Conservation (phyloP, 2,888 invertebrate genomes). For the Amiota mariae region DNA sequence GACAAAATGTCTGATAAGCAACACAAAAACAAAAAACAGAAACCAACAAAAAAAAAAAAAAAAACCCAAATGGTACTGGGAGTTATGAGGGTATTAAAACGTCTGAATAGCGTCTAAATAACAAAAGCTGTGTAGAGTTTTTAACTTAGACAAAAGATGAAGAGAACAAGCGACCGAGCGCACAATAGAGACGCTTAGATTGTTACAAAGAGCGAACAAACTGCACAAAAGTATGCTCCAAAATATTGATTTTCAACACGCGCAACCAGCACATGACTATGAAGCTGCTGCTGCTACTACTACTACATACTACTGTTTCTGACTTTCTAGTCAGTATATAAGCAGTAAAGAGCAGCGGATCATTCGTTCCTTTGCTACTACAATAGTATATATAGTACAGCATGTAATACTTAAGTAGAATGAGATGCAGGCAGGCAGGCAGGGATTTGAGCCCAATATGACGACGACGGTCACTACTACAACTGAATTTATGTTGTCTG, state of each 20-base stretch:
- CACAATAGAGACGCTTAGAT: neutral
- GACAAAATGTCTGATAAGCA: too few relatives aligned
- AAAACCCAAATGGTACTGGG: neutral
- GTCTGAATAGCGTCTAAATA: slow-evolving; percentile 12
- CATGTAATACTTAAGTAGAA: too few relatives aligned
- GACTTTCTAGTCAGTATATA: neutral
- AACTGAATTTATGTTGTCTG: slow-evolving; percentile 47
- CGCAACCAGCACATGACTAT: neutral
- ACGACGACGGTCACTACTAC: slow-evolving; percentile 2
- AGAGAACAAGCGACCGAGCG: neutral
- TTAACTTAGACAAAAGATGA: neutral
- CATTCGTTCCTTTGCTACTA: too few relatives aligned
- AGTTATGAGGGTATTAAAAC: neutral
- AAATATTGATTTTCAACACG: slow-evolving; percentile 43
- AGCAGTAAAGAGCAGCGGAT: neutral
- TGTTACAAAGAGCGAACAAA: neutral
- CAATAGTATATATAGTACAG: too few relatives aligned
- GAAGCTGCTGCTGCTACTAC: neutral
- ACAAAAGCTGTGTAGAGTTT: slow-evolving; percentile 19
- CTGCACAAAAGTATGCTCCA: slow-evolving; percentile 26
- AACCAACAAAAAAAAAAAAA: too few relatives aligned
- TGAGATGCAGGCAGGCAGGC: too few relatives aligned
- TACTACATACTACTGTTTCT: too few relatives aligned
- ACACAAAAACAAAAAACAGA: neutral
- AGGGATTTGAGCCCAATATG: too few relatives aligned